Conservation (phyloP, 1,140 invertebrate species). For the Drosophila micromelanica region DNA sequence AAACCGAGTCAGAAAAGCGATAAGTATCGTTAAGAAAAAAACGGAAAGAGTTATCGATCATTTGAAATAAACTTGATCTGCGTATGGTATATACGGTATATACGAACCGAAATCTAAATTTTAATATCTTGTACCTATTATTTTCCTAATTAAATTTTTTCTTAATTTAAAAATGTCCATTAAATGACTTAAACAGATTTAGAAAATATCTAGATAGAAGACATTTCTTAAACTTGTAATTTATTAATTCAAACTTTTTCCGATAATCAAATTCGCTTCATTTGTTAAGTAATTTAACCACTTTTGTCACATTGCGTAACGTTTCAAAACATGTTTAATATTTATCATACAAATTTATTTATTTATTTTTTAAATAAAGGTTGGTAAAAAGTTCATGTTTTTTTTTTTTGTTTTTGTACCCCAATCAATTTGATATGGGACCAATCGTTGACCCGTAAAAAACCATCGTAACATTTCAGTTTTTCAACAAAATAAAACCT, state of each 20-base stretch:
- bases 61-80: too few species aligned
- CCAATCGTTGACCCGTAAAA: constrained; percentile 9
- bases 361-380: constrained; percentile 24
- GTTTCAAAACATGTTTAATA: constrained; percentile 9
- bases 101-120: too few species aligned
- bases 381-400: constrained; percentile 30
- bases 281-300: constrained; percentile 1
- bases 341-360: constrained; percentile 28
- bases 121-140: too few species aligned
- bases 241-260: neutral
- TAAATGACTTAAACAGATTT: too few species aligned
- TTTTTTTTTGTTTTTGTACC: constrained; percentile 4
- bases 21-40: too few species aligned
- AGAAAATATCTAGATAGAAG: too few species aligned
- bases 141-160: too few species aligned
- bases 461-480: constrained; percentile 13
- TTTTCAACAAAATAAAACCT: constrained; percentile 33
- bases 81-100: too few species aligned
- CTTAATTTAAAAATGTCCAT: too few species aligned
- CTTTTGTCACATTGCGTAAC: neutral
- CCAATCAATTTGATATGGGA: constrained; percentile 43
- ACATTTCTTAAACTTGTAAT: neutral
- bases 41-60: too few species aligned
- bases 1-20: too few species aligned
- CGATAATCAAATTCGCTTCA: neutral